Evolutionary conservation across 2,888 invertebrate species (phyloP).

Genomic region (Apamea crenata): DNA sequence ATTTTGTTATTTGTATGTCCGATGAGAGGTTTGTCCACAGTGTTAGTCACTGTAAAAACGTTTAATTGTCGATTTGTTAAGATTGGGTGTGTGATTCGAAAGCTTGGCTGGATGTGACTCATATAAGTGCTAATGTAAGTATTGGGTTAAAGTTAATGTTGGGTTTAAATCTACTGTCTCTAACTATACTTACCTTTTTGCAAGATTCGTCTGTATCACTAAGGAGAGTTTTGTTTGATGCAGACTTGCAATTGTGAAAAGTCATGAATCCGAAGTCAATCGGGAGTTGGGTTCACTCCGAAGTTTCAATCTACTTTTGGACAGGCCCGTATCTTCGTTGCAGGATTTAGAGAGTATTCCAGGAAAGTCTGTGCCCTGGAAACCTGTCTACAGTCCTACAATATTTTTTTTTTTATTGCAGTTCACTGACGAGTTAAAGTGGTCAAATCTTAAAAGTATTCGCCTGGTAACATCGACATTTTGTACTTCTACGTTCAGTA

Average conservation of each 20-base stretch:
- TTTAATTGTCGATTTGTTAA: constrained; percentile 70
- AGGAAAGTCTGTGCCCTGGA: no score
- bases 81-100: constrained; percentile 61
- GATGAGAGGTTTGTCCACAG: constrained; percentile 57
- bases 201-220: not conserved
- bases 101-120: constrained; percentile 36
- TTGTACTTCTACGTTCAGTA: not conserved
- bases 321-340: not conserved
- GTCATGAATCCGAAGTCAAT: not conserved
- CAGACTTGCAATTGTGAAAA: not conserved
- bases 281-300: not conserved
- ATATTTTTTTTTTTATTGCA: not conserved
- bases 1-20: constrained; percentile 73
- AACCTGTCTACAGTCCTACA: no score
- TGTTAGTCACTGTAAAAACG: constrained; percentile 66
- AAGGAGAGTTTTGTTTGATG: not conserved
- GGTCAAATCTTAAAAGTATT: not conserved
- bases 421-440: not conserved
- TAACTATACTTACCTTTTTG: not conserved
- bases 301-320: not conserved
- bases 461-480: not conserved
- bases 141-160: constrained; percentile 13
- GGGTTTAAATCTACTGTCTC: not conserved
- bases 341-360: not conserved
- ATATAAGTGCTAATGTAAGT: constrained; percentile 54